Base-by-base conservation (phyloP, 2,888 invertebrate genomes). In the Campaea margaritaria region DNA sequence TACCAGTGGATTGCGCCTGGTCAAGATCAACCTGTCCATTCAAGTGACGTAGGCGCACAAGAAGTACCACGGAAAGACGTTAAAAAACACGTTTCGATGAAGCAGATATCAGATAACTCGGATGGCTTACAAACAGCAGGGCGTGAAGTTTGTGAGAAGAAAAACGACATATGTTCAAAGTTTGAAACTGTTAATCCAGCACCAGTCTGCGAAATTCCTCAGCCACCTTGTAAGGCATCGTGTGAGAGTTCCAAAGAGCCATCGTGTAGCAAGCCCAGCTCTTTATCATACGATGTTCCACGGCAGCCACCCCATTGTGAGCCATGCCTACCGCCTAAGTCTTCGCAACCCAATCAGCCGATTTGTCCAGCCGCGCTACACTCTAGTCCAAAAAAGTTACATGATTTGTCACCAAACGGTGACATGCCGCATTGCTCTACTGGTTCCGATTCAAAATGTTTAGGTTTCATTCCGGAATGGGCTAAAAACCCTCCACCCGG, bases 31-130 rank as follows among this genome's bases (percentile, higher is more conserved):
- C 65, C 59, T 2, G 67, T 67, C 16, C 62, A 68, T 0, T 74
- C 75, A 0, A 82, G 79, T 60, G 76, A 74, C 27, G 77, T 62
- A 64, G 64, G 67, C 8, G 70, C 71, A 0, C 74, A 74, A 61
- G 67, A 73, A 28, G 62, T 66, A 0, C 16, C 56, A 36, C 42
- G 0, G 65, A 63, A 12, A 66, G 67, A 73, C 0, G 64, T 67
- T 41, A 75, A 70, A 9, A 86, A 85, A 67, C 85, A 73, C 34
- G 84, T 85, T 0, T 77, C 77, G 77, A 77, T 12, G 75, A 77
- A 52, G 78, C 80, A 1, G 58, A 67, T 2, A 68, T 76, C 62
- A 68, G 71, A 9, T 34, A 49, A 34, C 45, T 73, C 7, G 56
- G 51, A 1, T 70, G 73, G 45, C 44, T 73, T 84, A 10, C 46